A percentile compares a stretch with the other conserved stretches of the same genome.
phyloP scores from a whole-genome alignment of 2,797 vertebrate genomes.

The Leontocebus nigricollis region DNA sequence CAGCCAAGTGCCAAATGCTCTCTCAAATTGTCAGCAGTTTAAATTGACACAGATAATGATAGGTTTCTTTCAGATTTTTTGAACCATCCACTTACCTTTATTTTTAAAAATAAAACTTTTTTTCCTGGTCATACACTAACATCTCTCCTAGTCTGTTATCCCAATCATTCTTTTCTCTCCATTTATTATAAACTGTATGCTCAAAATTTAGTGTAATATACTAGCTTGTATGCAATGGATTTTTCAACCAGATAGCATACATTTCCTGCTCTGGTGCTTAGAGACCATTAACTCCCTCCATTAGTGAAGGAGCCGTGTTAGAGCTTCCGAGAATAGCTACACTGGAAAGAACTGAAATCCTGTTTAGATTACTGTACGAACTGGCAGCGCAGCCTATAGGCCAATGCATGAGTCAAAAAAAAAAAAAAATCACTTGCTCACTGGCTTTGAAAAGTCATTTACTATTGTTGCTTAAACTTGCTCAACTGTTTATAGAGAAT shows the following conservation, averaged over 20 bases:
- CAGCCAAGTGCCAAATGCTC: constrained; percentile 85
- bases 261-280: constrained; percentile 16
- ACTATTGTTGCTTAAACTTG: constrained; percentile 3
- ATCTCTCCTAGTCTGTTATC: constrained; percentile 3
- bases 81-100: not conserved
- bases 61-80: constrained; percentile 59
- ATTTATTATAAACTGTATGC: constrained; percentile 20
- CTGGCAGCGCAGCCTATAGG: not conserved
- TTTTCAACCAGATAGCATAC: constrained; percentile 42
- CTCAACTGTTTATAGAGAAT: constrained; percentile 30
- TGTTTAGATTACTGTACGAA: not conserved
- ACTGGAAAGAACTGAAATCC: constrained; percentile 35
- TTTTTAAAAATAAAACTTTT: constrained; percentile 26
- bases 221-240: constrained; percentile 28
- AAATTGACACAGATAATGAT: constrained; percentile 64
- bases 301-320: not conserved
- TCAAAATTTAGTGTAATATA: constrained; percentile 55
- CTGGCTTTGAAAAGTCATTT: constrained; percentile 41
- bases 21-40: constrained; percentile 63
- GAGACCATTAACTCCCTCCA: constrained; percentile 25
- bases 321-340: constrained; percentile 45
- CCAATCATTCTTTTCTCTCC: constrained; percentile 48
- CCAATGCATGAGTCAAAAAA: constrained; percentile 31
- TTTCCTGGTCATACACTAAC: constrained; percentile 53
- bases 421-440: not conserved